These are phyloP conservation scores for Penelope pileata DNA, from an alignment of 2,113 vertebrate species.

Conservation along the genomic window DNA sequence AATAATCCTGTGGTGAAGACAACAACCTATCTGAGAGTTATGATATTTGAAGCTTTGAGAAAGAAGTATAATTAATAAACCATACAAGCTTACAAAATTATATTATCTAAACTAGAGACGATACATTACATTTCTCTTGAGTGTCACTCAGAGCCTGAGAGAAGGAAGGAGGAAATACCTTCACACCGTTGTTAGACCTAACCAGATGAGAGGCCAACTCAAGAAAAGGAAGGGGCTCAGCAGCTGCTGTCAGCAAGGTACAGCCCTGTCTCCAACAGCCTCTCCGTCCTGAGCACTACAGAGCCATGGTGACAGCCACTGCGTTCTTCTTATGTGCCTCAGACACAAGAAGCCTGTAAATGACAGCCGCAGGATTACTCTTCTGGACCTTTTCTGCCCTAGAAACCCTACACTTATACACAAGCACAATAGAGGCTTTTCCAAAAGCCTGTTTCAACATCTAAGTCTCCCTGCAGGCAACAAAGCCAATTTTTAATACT, in stretches of 20 bases:
- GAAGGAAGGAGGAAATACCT: neutral
- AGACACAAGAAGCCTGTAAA: neutral
- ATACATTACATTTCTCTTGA: neutral
- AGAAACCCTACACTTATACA: neutral
- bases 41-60: neutral
- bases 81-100: neutral
- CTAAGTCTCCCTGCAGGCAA: neutral
- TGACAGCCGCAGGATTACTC: neutral
- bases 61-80: neutral
- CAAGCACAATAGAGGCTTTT: neutral
- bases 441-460: neutral
- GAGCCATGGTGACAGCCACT: neutral
- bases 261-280: neutral
- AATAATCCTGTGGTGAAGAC: neutral
- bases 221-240: neutral
- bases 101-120: neutral
- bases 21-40: neutral
- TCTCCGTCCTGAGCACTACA: neutral
- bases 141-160: neutral
- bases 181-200: neutral
- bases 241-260: neutral
- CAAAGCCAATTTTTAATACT: neutral
- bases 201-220: neutral
- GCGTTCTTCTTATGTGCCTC: fast-evolving
- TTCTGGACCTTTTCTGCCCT: neutral